Percentiles rank a stretch among this genome's conserved stretches.
These are phyloP conservation scores for Callosobruchus maculatus DNA, from an alignment of 2,888 invertebrate species.

Conservation along the genomic window DNA sequence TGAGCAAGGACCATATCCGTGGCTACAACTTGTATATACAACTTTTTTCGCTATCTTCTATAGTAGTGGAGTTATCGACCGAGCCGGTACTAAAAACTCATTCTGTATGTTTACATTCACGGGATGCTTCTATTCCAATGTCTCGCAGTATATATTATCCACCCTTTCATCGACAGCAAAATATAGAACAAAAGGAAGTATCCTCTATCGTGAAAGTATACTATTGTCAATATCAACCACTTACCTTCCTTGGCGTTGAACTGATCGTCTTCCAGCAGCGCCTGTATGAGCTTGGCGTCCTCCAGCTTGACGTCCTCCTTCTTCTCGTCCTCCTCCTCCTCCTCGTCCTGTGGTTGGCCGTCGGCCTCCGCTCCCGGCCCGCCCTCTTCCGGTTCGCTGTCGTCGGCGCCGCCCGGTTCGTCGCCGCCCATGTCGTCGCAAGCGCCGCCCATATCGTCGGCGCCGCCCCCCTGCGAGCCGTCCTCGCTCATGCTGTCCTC, in stretches of 20 bases:
- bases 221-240: too few relatives aligned
- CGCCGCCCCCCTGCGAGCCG: conserved; percentile 2
- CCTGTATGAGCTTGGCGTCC: background rate
- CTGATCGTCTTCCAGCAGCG: background rate
- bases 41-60: too few relatives aligned
- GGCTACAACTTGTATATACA: too few relatives aligned
- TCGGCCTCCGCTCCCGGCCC: conserved; percentile 13
- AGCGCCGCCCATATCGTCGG: background rate
- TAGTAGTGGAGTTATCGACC: too few relatives aligned
- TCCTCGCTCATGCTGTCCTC: conserved; percentile 14
- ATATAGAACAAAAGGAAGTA: too few relatives aligned
- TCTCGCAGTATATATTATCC: too few relatives aligned
- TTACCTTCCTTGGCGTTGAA: background rate
- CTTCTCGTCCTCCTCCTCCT: conserved; percentile 9
- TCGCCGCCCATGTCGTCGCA: conserved; percentile 7
- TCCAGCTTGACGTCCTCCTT: conserved; percentile 12
- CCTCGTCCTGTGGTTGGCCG: conserved; percentile 3
- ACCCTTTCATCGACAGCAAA: too few relatives aligned
- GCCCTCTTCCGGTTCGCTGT: conserved; percentile 16
- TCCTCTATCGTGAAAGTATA: too few relatives aligned
- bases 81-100: too few relatives aligned
- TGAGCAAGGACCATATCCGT: too few relatives aligned
- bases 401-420: conserved; percentile 12
- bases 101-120: too few relatives aligned
- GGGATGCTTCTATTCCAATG: too few relatives aligned